Evolutionary conservation across 2,113 vertebrate genomes (phyloP).

Genomic region (Dromiciops gliroides): DNA sequence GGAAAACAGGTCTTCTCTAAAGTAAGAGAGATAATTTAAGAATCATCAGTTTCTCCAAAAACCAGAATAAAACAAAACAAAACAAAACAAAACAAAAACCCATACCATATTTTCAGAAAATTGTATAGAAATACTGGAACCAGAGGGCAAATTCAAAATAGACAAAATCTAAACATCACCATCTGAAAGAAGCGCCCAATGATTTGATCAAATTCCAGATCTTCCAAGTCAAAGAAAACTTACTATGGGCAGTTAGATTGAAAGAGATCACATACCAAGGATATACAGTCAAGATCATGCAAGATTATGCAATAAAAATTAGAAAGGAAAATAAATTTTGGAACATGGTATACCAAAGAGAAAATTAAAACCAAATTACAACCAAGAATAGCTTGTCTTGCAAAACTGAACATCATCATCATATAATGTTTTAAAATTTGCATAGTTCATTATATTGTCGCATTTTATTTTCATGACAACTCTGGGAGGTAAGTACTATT

Average conservation of each 20-base stretch:
- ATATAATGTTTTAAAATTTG: no score
- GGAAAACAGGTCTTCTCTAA: neutral
- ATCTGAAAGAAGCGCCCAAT: neutral
- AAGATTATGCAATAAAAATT: neutral
- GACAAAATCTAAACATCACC: neutral
- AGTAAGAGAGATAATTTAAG: neutral
- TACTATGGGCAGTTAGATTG: neutral
- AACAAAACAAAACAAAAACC: neutral
- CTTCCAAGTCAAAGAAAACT: neutral
- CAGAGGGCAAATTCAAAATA: neutral
- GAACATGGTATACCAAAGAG: neutral
- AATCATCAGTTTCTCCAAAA: neutral
- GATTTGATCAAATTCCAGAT: neutral
- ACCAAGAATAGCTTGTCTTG: no score
- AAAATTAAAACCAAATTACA: no score
- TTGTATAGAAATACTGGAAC: neutral
- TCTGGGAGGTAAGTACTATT: no score
- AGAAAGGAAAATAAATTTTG: neutral
- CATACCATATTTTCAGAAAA: neutral
- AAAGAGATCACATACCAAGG: neutral
- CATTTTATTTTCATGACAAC: no score
- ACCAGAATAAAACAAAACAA: neutral
- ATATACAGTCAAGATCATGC: neutral
- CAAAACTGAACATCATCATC: no score
- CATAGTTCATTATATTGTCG: no score